Base-by-base conservation (phyloP, 2,113 vertebrate species). In the Hippopotamus amphibius region DNA sequence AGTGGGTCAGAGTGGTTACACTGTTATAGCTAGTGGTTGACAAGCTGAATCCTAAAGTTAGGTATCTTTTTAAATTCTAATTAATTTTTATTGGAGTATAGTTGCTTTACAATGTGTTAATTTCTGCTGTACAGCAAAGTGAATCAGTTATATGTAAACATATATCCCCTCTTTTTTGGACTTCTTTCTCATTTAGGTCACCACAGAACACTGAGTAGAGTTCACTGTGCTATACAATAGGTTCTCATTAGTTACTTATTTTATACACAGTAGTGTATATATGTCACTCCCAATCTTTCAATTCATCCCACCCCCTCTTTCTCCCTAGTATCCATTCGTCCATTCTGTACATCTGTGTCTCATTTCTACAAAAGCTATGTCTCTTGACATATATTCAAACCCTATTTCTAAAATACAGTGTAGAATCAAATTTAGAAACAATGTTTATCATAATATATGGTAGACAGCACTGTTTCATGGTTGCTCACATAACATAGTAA, bases 351-450 rank as follows among this genome's bases (percentile, higher is more conserved):
- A 9, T 50, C 48, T 76, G 72, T 33, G 72, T 33, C 16, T 77
- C 74, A 53, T 77, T 77, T 53, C 46, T 77, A 46, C 10, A 48
- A 94, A 93, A 89, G 2, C 16, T 11, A 74, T n/a, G 17, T 55
- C 22, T 71, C 14, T 82, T 81, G 30, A 68, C 1, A 90, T 50
- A 1, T 84, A 14, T 85, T 84, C 50, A 65, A 95, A 57, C 15
- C 5, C 6, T 71, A 11, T 74, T 74, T 69, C n/a, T 53, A 88
- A 77, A 28, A 28, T 41, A 46, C 1, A 53, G 6, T 50, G 14
- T 48, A 53, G 37, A 93, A 63, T 79, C 81, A 69, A 80, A 85
- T 53, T 92, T 37, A 92, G 50, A 88, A 82, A 65, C 28, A 82
- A 19, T 37, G 5, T 79, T 76, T n/a, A 50, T 72, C 15, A 69